Conservation (phyloP, 2,888 invertebrate species). For the Xestia ashworthii region DNA sequence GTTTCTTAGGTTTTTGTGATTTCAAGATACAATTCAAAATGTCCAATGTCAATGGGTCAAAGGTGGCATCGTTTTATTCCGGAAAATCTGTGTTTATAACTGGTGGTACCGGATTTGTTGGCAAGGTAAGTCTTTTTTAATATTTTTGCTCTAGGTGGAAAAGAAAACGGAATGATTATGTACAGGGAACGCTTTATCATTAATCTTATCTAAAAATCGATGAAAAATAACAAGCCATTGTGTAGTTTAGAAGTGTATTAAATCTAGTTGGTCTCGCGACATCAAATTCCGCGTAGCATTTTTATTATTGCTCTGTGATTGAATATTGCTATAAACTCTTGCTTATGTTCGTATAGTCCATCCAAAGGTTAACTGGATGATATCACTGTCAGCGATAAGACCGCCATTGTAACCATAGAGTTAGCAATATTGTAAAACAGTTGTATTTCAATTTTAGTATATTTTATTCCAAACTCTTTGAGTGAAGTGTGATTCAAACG, state of each 20-base stretch:
- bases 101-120: constrained; percentile 73
- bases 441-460: background rate
- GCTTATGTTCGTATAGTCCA: background rate
- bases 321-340: background rate
- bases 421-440: background rate
- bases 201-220: background rate
- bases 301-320: background rate
- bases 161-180: background rate
- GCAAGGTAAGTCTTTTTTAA: constrained; percentile 66
- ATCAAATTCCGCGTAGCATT: background rate
- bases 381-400: background rate
- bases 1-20: background rate
- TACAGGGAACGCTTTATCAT: background rate
- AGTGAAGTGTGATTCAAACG: background rate
- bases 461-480: background rate
- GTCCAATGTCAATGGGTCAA: constrained; percentile 15
- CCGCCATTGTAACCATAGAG: background rate
- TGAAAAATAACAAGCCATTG: background rate
- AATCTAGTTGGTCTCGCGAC: background rate
- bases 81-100: constrained; percentile 72
- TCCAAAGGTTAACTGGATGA: too few relatives aligned
- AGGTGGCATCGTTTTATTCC: constrained; percentile 66
- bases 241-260: background rate
- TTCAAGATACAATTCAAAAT: constrained; percentile 37
- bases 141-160: background rate